Evolutionary conservation across 2,888 invertebrate genomes (phyloP), one percentile per base, ranked within the genome.

Genomic region (Helobdella robusta): DNA sequence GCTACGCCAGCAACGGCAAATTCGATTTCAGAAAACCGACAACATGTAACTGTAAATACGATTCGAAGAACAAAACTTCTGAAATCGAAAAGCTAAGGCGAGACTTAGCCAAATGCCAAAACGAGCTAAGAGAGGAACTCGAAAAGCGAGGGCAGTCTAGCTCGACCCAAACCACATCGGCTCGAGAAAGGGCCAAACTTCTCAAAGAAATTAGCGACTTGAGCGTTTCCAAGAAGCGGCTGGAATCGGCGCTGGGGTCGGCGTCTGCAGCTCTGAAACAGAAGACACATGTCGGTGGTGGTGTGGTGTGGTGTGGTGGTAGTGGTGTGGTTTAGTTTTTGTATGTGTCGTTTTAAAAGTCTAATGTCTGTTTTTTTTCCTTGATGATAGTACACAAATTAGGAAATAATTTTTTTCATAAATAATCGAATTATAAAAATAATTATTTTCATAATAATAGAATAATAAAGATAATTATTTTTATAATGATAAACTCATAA

Each of bases 151-250:
- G 62, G 18, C 20, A 23, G 20, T 62, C 62, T 6, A n/a, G 32
- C 20, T 44, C 50, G 34, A 35, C 20, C 50, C 4, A 50, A n/a
- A 28, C 62, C 34, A 35, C 50, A n/a, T 32, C 2, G 34, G 62
- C 30, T 11, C 2, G 32, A 32, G 50, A 48, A 2, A n/a, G 50
- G 11, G 28, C 30, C 50, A 36, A 35, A 20, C 62, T 62, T 48
- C 62, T 62, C 20, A 32, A 30, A 28, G 50, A 62, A 23, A 28
- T 34, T 18, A 48, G 34, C 28, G 46, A 62, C 32, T 34, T 62
- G 44, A 50, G 62, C 62, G 62, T 62, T 62, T 62, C 62, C 44
- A 62, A 62, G 34, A 62, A 50, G 50, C 62, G 62, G 50, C 62
- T 62, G 62, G 62, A 62, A 62, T 62, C 62, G 23, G 62, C 48